Evolutionary conservation across 2,888 invertebrate genomes (phyloP).

Genomic region (Stegophylla sp.): DNA sequence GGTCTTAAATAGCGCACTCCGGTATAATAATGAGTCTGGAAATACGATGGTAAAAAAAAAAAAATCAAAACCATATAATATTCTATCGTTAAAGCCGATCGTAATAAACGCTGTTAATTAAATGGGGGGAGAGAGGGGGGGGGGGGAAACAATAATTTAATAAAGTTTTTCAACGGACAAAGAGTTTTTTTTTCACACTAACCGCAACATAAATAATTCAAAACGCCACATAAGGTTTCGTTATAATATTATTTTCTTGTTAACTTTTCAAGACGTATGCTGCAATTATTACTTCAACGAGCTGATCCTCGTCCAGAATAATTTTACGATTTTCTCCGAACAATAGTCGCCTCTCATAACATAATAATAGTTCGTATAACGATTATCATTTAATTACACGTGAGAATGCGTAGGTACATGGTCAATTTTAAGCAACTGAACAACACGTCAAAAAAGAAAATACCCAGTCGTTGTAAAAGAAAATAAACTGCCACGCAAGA

Average conservation of each 20-base stretch:
- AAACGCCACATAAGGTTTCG: not conserved
- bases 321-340: no score
- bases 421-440: no score
- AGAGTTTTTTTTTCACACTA: slow-evolving; percentile 4
- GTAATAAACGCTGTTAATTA: not conserved
- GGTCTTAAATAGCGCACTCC: not conserved
- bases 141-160: not conserved
- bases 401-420: no score
- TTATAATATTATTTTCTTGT: not conserved
- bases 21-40: not conserved
- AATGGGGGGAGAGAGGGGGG: not conserved
- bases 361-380: no score
- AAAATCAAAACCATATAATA: slow-evolving; percentile 1
- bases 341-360: no score
- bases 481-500: no score
- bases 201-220: slow-evolving; percentile 14
- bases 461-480: no score
- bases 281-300: not conserved
- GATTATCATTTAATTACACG: no score
- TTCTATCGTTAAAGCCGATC: not conserved
- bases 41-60: not conserved
- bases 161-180: not conserved
- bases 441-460: no score
- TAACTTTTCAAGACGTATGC: not conserved
- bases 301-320: not conserved